A percentile compares a stretch with the other conserved stretches of the same genome.
phyloP scores from a whole-genome alignment of 2,888 invertebrate species.

The Acanthosoma haemorrhoidale region DNA sequence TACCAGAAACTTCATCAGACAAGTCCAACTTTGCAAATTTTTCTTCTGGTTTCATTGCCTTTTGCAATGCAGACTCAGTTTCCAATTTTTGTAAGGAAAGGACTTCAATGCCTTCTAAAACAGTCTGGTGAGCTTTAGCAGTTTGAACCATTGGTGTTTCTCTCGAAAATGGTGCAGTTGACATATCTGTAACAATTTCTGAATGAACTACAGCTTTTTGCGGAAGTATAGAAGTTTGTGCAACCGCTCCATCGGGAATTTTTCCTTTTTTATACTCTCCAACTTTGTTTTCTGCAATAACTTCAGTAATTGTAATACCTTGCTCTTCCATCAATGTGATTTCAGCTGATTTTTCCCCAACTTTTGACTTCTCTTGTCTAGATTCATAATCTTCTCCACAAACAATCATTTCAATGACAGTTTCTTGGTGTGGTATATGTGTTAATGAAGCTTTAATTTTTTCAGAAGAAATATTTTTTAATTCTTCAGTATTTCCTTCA shows the following conservation, averaged over 20 bases:
- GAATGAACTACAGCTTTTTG: constrained; percentile 51
- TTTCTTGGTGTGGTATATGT: constrained; percentile 49
- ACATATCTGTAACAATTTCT: constrained; percentile 50
- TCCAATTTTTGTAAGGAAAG: constrained; percentile 47
- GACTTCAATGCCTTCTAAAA: constrained; percentile 42
- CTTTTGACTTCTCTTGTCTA: constrained; percentile 46
- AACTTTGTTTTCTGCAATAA: constrained; percentile 51
- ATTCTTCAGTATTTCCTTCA: constrained; percentile 48
- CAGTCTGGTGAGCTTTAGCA: constrained; percentile 46
- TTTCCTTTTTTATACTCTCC: constrained; percentile 46
- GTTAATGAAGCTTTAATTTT: constrained; percentile 49
- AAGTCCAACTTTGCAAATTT: constrained; percentile 48
- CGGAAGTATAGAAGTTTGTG: constrained; percentile 49
- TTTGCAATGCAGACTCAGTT: constrained; percentile 50
- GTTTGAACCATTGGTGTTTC: constrained; percentile 46
- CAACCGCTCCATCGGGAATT: constrained; percentile 47
- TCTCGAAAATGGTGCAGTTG: constrained; percentile 46
- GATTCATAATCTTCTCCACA: constrained; percentile 51
- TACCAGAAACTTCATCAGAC: constrained; percentile 42
- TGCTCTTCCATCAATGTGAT: constrained; percentile 48
- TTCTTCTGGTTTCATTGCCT: constrained; percentile 50
- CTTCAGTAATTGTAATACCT: constrained; percentile 51
- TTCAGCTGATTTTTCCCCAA: constrained; percentile 48
- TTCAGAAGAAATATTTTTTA: constrained; percentile 48
- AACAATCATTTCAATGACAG: constrained; percentile 52